These are phyloP conservation scores for Solea senegalensis DNA, from an alignment of 2,113 vertebrate species.

Conservation along the genomic window DNA sequence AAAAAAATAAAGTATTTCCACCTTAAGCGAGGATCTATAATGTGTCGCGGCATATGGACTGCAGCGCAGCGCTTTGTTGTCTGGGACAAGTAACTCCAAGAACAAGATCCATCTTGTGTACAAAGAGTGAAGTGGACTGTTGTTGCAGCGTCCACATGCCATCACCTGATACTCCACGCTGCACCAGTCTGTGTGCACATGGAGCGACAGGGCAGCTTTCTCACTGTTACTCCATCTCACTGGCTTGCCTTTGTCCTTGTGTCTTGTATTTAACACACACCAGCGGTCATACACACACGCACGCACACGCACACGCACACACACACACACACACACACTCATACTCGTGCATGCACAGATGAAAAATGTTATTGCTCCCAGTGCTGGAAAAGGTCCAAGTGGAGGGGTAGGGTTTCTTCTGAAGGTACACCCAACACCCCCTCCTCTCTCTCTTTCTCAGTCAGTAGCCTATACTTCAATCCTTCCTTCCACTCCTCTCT, in stretches of 20 bases:
- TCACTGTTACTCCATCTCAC: constrained; percentile 27
- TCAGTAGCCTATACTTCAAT: constrained; percentile 57
- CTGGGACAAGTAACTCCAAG: constrained; percentile 37
- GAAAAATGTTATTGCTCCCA: constrained; percentile 78
- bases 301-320: constrained; percentile 11
- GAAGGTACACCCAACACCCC: constrained; percentile 36
- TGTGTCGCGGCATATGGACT: constrained; percentile 1
- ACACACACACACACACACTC: constrained; percentile 43
- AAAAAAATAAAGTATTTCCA: constrained; percentile 14
- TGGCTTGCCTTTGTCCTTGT: constrained; percentile 46
- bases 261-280: constrained; percentile 24
- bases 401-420: constrained; percentile 77
- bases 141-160: constrained; percentile 42
- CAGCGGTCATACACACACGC: constrained; percentile 27
- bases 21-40: constrained; percentile 44
- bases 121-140: constrained; percentile 51
- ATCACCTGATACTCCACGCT: constrained; percentile 46
- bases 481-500: constrained; percentile 54
- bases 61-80: constrained; percentile 51
- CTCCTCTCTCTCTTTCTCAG: constrained; percentile 15
- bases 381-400: constrained; percentile 77
- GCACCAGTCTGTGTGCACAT: constrained; percentile 13
- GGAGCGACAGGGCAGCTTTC: constrained; percentile 28
- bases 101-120: constrained; percentile 67
- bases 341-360: constrained; percentile 60